Conservation (phyloP, 2,888 invertebrate genomes). For the Drosophila atripex region DNA sequence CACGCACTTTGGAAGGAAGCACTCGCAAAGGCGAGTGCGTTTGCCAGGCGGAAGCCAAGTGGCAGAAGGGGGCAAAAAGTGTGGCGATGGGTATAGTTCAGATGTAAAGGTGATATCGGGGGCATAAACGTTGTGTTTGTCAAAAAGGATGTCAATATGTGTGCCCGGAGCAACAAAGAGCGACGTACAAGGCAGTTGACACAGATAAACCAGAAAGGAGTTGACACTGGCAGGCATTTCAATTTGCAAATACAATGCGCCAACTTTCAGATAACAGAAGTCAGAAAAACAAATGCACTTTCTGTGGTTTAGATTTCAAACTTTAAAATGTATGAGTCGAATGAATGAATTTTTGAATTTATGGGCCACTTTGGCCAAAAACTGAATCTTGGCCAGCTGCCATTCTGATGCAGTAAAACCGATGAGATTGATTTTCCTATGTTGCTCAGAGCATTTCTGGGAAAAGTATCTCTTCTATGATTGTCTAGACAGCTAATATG, state of each 20-base stretch:
- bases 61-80: conserved; percentile 5
- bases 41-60: conserved; percentile 24
- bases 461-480: conserved; percentile 13
- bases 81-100: conserved; percentile 20
- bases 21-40: conserved; percentile 76
- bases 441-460: conserved; percentile 18
- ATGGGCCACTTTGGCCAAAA: conserved; percentile 14
- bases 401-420: conserved; percentile 1
- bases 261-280: conserved; percentile 36
- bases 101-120: conserved; percentile 39
- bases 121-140: conserved; percentile 55
- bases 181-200: conserved; percentile 64
- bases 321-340: conserved; percentile 4
- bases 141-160: conserved; percentile 78
- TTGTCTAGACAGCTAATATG: conserved; percentile 36
- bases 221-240: conserved; percentile 36
- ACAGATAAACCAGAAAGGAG: conserved; percentile 56
- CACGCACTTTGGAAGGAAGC: conserved; percentile 35
- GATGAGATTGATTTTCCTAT: neutral
- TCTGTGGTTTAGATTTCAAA: conserved; percentile 12
- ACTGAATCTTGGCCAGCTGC: conserved; percentile 20
- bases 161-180: conserved; percentile 42
- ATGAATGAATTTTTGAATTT: conserved; percentile 8
- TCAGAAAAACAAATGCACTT: conserved; percentile 9
- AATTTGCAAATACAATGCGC: conserved; percentile 52